A percentile compares a stretch with the other conserved stretches of the same genome.
These are phyloP conservation scores for Helleia helle DNA, from an alignment of 2,888 invertebrate species.

Conservation along the genomic window DNA sequence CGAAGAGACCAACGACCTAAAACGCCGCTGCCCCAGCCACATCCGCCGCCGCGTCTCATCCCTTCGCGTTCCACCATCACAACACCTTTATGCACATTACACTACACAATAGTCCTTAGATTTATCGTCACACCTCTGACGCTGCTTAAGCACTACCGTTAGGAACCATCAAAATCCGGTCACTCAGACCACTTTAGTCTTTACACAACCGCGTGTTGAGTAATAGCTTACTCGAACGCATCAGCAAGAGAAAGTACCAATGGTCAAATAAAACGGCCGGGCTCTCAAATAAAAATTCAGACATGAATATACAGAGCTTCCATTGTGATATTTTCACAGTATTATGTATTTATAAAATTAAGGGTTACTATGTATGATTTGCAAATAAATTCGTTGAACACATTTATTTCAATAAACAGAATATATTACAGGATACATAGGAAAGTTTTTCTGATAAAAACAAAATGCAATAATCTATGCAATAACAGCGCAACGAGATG, in stretches of 20 bases:
- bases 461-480: conserved; percentile 1
- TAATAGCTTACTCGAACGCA: conserved; percentile 48
- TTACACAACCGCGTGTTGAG: conserved; percentile 53
- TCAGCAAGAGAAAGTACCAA: conserved; percentile 63
- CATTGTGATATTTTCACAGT: conserved; percentile 27
- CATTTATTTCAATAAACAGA: not conserved
- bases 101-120: conserved; percentile 28
- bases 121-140: conserved; percentile 32
- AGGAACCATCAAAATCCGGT: conserved; percentile 33
- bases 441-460: not conserved
- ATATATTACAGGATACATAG: not conserved
- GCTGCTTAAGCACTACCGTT: conserved; percentile 44
- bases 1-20: conserved; percentile 78
- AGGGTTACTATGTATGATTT: not conserved
- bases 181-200: conserved; percentile 28
- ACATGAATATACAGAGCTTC: conserved; percentile 34
- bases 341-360: not conserved
- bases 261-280: conserved; percentile 33
- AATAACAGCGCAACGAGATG: not conserved
- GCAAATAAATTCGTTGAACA: not conserved
- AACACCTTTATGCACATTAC: conserved; percentile 42
- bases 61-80: conserved; percentile 63
- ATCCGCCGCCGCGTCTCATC: conserved; percentile 58
- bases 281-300: conserved; percentile 44
- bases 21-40: conserved; percentile 62